A percentile compares a stretch with the other conserved stretches of the same genome.
These are phyloP conservation scores for Corythaeola cristata DNA, from an alignment of 2,113 vertebrate species.

Conservation along the genomic window DNA sequence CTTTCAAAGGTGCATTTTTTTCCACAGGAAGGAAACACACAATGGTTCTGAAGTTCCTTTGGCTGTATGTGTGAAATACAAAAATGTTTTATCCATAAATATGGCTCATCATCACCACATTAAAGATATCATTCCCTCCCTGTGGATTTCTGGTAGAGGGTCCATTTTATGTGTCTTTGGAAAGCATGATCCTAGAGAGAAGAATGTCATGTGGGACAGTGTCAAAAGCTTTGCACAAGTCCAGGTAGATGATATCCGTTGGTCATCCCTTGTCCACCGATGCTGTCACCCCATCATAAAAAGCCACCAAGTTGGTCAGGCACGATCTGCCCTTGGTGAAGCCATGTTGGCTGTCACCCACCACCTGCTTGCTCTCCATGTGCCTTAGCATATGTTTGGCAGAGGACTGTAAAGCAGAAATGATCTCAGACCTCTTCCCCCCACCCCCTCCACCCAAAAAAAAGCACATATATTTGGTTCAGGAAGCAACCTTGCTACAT, in stretches of 20 bases:
- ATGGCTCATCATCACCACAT: neutral
- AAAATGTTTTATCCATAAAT: neutral
- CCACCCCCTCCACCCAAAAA: too few species aligned
- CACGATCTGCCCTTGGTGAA: too few species aligned
- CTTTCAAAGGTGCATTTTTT: neutral
- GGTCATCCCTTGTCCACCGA: too few species aligned
- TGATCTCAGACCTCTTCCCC: neutral
- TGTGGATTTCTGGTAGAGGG: neutral
- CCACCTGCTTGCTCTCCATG: too few species aligned
- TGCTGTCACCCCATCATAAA: too few species aligned
- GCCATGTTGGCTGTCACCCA: too few species aligned
- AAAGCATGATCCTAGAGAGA: neutral
- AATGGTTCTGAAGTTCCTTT: neutral
- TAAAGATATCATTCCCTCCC: neutral
- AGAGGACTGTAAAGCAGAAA: neutral
- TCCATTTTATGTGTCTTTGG: neutral
- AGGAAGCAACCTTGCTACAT: neutral
- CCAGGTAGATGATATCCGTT: too few species aligned
- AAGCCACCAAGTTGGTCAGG: too few species aligned
- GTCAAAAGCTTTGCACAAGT: too few species aligned
- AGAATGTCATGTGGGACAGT: too few species aligned
- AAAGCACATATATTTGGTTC: neutral
- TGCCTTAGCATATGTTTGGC: neutral
- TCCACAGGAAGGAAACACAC: neutral
- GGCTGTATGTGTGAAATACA: neutral